Conservation (phyloP, 2,888 invertebrate species). For the Thyatira batis region DNA sequence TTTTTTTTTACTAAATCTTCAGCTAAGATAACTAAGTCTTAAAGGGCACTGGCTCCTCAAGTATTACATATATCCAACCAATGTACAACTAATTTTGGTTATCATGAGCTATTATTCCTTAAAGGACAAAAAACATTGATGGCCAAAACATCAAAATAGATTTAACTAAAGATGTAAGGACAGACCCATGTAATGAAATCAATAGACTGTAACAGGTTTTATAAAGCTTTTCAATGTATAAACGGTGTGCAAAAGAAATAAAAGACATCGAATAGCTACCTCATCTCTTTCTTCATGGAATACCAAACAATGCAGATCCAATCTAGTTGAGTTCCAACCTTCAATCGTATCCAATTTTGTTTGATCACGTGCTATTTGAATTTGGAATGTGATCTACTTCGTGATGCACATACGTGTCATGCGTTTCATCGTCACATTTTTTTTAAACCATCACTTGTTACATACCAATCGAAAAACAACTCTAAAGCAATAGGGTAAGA, state of each 20-base stretch:
- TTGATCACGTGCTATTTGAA: slow-evolving; percentile 52
- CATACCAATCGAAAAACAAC: slow-evolving; percentile 2
- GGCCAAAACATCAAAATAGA: no score
- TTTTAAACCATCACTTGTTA: not conserved
- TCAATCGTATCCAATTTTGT: slow-evolving; percentile 22
- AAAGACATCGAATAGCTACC: no score
- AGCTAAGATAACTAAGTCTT: no score
- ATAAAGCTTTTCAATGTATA: not conserved
- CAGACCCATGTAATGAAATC: no score
- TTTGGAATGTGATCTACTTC: slow-evolving; percentile 48
- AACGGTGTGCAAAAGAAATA: not conserved
- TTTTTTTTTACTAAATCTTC: no score
- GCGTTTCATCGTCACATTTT: slow-evolving; percentile 13
- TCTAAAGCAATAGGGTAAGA: not conserved
- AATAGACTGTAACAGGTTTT: not conserved
- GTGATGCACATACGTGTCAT: slow-evolving; percentile 47
- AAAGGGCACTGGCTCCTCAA: no score
- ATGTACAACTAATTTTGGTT: no score
- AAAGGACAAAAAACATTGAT: no score
- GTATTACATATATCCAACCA: no score
- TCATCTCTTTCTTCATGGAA: not conserved
- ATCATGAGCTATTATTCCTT: no score
- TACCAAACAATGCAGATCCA: slow-evolving; percentile 1
- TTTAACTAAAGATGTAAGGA: no score
- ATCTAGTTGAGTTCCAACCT: slow-evolving; percentile 5